Percentiles rank a stretch among this genome's conserved stretches.
These are phyloP conservation scores for Prolemur simus DNA, from an alignment of 2,113 vertebrate genomes.

Conservation along the genomic window DNA sequence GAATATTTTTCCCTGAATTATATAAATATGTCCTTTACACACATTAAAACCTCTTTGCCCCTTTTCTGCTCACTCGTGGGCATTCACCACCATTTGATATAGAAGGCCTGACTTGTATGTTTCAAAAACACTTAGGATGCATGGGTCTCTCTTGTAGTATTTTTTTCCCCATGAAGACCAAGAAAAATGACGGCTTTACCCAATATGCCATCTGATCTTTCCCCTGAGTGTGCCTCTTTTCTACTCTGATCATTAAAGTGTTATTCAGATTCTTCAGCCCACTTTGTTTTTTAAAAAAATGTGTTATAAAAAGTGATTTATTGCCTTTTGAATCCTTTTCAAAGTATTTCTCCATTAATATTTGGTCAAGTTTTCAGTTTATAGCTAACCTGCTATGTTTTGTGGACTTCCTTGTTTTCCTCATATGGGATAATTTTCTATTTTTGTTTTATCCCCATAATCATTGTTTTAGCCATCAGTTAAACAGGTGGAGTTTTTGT, in stretches of 20 bases:
- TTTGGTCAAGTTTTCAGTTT: constrained; percentile 57
- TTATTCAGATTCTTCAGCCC: constrained; percentile 9
- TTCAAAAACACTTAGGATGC: neutral
- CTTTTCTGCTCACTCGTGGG: neutral
- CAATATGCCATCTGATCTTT: constrained; percentile 39
- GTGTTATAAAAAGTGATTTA: constrained; percentile 55
- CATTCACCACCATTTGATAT: neutral
- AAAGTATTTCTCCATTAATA: constrained; percentile 55
- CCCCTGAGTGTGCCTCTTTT: neutral
- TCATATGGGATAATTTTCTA: constrained; percentile 56
- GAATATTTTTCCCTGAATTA: neutral
- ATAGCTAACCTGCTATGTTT: constrained; percentile 48
- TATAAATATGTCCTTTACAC: neutral
- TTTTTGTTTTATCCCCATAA: neutral
- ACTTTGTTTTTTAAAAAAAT: neutral
- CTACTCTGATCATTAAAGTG: constrained; percentile 43
- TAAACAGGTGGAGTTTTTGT: constrained; percentile 1
- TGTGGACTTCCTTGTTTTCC: constrained; percentile 16
- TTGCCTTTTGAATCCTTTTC: constrained; percentile 51
- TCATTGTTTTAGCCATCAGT: constrained; percentile 15
- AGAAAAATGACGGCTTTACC: constrained; percentile 48
- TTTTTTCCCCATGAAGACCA: neutral
- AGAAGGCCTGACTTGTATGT: neutral
- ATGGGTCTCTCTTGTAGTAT: neutral
- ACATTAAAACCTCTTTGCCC: neutral